Percentiles rank a stretch among this genome's conserved stretches.
phyloP scores from a whole-genome alignment of 53 echinoderm and acorn worm genomes.

The Holothuria scabra region DNA sequence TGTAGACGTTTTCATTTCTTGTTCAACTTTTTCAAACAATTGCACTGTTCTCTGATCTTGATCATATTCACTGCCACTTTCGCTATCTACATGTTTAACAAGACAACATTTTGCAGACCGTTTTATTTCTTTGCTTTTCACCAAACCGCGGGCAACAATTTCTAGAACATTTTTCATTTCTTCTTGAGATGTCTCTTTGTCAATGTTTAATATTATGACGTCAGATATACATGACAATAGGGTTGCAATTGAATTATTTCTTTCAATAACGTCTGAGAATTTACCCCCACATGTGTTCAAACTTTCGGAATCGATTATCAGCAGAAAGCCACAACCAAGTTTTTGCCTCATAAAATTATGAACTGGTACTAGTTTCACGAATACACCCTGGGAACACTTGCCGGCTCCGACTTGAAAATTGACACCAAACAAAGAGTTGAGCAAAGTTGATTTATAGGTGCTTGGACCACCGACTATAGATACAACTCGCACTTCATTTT shows the following conservation, averaged over 20 bases:
- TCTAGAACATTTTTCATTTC: background rate
- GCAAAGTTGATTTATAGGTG: background rate
- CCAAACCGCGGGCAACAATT: background rate
- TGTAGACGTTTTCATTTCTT: too few species aligned
- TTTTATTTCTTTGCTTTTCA: slow-evolving; percentile 24
- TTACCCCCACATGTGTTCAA: background rate
- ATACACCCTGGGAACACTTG: background rate
- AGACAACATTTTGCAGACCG: slow-evolving; percentile 27
- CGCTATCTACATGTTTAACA: background rate
- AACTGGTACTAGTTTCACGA: background rate
- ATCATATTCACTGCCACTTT: background rate
- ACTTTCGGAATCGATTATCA: slow-evolving; percentile 3
- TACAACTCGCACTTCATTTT: background rate
- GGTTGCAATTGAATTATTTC: background rate
- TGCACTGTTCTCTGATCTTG: too few species aligned
- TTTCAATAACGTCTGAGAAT: background rate
- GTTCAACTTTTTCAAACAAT: too few species aligned
- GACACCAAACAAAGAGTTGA: slow-evolving; percentile 33
- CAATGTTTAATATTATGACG: background rate
- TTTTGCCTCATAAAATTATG: background rate
- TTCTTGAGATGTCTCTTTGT: background rate
- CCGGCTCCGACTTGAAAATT: background rate
- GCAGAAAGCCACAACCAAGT: background rate
- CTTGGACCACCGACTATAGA: background rate
- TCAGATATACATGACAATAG: background rate